These are phyloP conservation scores for Harpalus rufipes DNA, from an alignment of 2,888 invertebrate species.

Conservation along the genomic window DNA sequence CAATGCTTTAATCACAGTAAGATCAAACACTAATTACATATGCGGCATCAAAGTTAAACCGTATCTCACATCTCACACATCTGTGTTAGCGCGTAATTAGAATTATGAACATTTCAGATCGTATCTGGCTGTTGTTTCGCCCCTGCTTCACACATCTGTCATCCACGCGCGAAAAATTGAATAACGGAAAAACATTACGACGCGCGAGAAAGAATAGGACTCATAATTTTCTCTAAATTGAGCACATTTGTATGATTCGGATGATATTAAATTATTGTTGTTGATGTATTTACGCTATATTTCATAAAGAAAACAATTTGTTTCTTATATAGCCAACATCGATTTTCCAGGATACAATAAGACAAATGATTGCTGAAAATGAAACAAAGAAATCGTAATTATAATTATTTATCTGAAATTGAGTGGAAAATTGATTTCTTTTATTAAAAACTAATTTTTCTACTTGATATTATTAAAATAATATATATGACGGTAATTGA, in stretches of 20 bases:
- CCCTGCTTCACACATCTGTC: background rate
- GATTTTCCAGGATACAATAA: too few species aligned
- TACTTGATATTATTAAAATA: background rate
- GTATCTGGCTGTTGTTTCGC: background rate
- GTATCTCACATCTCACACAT: background rate
- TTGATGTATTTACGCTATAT: background rate
- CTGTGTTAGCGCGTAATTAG: background rate
- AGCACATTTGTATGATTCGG: background rate
- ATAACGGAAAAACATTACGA: background rate
- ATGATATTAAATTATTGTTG: constrained; percentile 4
- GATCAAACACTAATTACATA: background rate
- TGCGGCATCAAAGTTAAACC: constrained; percentile 1
- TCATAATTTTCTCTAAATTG: background rate
- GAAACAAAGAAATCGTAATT: too few species aligned
- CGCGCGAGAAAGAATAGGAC: background rate
- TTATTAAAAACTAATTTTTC: background rate
- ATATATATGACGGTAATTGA: background rate
- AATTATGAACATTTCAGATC: background rate
- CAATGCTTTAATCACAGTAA: background rate
- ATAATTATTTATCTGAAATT: too few species aligned
- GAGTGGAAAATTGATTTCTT: background rate
- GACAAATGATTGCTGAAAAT: too few species aligned
- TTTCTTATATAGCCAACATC: background rate
- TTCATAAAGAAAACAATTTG: constrained; percentile 3
- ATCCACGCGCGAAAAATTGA: background rate